Evolutionary conservation across 2,888 invertebrate species (phyloP).

Genomic region (Drosophila melanosoma): DNA sequence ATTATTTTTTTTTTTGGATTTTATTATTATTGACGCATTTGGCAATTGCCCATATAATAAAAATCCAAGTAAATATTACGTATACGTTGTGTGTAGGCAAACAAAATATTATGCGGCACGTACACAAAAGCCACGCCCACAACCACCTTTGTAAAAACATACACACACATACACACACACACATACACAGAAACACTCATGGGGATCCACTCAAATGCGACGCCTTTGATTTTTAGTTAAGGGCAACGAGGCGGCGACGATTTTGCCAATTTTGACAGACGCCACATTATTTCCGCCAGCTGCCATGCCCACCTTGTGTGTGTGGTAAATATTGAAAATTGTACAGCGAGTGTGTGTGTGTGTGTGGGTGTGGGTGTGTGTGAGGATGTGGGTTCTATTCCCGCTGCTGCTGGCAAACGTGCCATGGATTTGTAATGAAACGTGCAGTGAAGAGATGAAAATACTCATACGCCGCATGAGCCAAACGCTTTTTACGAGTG

Average conservation of each 20-base stretch:
- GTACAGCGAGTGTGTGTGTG: slow-evolving; percentile 13
- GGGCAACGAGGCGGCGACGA: slow-evolving; percentile 65
- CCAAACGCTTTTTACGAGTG: slow-evolving; percentile 69
- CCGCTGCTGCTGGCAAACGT: slow-evolving; percentile 63
- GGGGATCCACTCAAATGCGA: slow-evolving; percentile 51
- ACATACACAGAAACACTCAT: slow-evolving; percentile 26
- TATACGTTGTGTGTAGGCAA: slow-evolving; percentile 63
- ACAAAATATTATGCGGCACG: slow-evolving; percentile 70
- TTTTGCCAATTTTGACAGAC: slow-evolving; percentile 78
- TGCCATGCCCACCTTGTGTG: slow-evolving; percentile 62
- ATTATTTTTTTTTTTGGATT: slow-evolving; percentile 37
- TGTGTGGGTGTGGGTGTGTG: slow-evolving; percentile 29
- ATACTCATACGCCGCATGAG: slow-evolving; percentile 71
- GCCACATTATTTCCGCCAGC: slow-evolving; percentile 76
- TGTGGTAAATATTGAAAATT: slow-evolving; percentile 72
- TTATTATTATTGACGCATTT: slow-evolving; percentile 59
- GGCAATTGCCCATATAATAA: slow-evolving; percentile 72
- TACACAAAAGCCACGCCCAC: slow-evolving; percentile 54
- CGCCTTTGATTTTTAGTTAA: slow-evolving; percentile 77
- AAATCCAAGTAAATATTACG: slow-evolving; percentile 68
- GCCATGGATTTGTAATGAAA: slow-evolving; percentile 78
- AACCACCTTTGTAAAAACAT: slow-evolving; percentile 24
- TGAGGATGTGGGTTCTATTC: slow-evolving; percentile 27
- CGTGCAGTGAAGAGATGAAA: slow-evolving; percentile 63
- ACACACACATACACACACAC: slow-evolving; percentile 21